Evolutionary conservation across 2,888 invertebrate species (phyloP).

Genomic region (Drosophila picticornis): DNA sequence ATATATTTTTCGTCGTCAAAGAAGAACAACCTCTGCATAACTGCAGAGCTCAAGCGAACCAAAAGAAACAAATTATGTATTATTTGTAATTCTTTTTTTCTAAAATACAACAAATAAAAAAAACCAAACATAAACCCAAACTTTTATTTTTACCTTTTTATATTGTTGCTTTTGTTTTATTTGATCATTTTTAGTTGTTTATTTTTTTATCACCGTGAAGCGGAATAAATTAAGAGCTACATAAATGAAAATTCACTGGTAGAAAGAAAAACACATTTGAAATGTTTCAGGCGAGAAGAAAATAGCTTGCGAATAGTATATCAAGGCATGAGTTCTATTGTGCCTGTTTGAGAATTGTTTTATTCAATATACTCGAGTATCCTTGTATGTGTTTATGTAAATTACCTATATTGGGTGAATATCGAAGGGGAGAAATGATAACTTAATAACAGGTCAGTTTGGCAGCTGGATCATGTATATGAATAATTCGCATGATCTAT

Average conservation of each 20-base stretch:
- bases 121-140: constrained; percentile 52
- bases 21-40: constrained; percentile 42
- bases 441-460: constrained; percentile 7
- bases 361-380: constrained; percentile 5
- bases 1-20: constrained; percentile 56
- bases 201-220: neutral
- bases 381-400: constrained; percentile 27
- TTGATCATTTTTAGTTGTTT: neutral
- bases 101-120: constrained; percentile 75
- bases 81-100: constrained; percentile 79
- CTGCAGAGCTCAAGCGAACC: constrained; percentile 68
- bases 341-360: constrained; percentile 35
- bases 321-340: constrained; percentile 56
- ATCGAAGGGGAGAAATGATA: constrained; percentile 1
- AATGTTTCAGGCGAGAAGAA: constrained; percentile 9
- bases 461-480: constrained; percentile 41
- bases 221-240: neutral
- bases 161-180: constrained; percentile 1
- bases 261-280: constrained; percentile 7
- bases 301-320: constrained; percentile 12
- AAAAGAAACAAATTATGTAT: constrained; percentile 80
- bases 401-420: constrained; percentile 11
- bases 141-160: constrained; percentile 29
- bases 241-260: neutral
- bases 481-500: constrained; percentile 36